A percentile compares a stretch with the other conserved stretches of the same genome.
Conservation (phyloP, 2,113 vertebrate species). For the Ptilorrhoa leucosticta region DNA sequence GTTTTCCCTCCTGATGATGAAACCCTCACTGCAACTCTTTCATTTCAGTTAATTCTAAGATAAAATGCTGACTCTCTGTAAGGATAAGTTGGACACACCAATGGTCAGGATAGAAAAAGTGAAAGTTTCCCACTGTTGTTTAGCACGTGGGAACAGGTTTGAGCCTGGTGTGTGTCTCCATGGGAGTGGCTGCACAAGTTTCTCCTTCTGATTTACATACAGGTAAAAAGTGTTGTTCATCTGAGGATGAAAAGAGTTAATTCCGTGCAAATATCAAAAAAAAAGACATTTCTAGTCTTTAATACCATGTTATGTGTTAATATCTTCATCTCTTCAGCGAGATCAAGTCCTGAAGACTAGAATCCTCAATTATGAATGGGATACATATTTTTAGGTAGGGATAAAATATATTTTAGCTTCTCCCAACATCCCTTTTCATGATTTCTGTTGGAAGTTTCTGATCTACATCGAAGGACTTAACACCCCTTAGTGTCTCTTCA, state of each 20-base stretch:
- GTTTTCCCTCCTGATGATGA: background rate
- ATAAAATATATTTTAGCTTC: background rate
- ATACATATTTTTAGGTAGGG: background rate
- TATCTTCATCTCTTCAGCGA: background rate
- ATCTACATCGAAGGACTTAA: background rate
- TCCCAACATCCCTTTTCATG: background rate
- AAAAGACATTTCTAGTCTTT: background rate
- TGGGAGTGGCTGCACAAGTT: background rate
- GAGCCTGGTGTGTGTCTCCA: background rate
- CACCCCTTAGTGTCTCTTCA: background rate
- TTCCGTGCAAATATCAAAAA: background rate
- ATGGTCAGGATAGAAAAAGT: background rate
- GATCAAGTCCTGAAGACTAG: background rate
- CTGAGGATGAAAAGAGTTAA: background rate
- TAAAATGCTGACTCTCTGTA: background rate
- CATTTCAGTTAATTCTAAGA: background rate
- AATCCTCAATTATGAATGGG: background rate
- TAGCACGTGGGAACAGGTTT: accelerated
- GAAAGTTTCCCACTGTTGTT: background rate
- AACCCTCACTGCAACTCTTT: background rate
- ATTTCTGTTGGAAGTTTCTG: background rate
- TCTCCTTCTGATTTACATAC: background rate
- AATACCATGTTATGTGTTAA: background rate
- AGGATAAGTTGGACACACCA: background rate
- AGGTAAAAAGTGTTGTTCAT: background rate